Base-by-base conservation (phyloP, 2,113 vertebrate species). In the Epinephelus moara region DNA sequence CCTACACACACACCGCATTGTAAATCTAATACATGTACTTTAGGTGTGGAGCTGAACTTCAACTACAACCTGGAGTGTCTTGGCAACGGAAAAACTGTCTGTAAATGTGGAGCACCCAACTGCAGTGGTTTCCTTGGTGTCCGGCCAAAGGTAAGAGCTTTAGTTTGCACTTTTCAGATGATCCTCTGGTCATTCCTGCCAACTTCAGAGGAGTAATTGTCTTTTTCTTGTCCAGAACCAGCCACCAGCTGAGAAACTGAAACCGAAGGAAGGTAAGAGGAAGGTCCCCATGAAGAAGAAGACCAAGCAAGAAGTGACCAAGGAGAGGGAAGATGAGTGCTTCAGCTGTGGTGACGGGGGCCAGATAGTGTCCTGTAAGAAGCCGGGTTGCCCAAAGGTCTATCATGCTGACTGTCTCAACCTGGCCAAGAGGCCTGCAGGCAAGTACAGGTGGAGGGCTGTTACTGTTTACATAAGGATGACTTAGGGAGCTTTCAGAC, bases 61-160 rank as follows among this genome's bases (percentile, higher is more conserved):
- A 99, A 99, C 95, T 99, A 99, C 93, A 99, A 99, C 89, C 94
- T 99, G 89, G 98, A 99, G 91, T 99, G 98, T 95, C 95, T 97
- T 81, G 98, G 98, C 49, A 99, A 99, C 30, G 98, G 98, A 60
- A 99, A 99, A 93, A 99, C 98, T 0, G 98, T 96, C 77, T 99
- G 98, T 94, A 99, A 99, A 95, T 99, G 98, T 84, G 98, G 98
- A 86, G 98, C 98, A 21, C 95, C 98, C 4, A 99, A 99, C 84
- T 99, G 98, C 95, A 99, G 98, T 42, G 96, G 98, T 69, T 99
- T 99, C 94, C 94, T 99, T 66, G 98, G 98, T 75, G 98, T 99
- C 3, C 93, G 98, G 62, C 98, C 98, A 27, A 99, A 99, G 97
- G 98, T 99, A 79, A 85, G 49, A 33, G 11, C 40, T 23, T 27